Base-by-base conservation (phyloP, 1,140 invertebrate species). In the Micrasema minimum region DNA sequence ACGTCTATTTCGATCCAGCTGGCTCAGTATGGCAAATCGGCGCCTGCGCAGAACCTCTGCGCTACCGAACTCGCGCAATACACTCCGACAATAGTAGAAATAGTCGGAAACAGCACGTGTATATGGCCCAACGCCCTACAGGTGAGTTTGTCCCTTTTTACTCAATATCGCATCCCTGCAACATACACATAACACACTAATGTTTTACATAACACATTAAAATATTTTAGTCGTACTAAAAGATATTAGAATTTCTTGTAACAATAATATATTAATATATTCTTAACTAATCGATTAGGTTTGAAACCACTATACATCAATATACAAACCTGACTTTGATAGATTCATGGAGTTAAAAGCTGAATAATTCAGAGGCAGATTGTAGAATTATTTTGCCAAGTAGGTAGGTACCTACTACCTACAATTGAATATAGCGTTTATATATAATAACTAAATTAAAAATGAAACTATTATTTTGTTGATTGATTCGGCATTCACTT, bases 1-100 rank as follows among this genome's bases (percentile, higher is more conserved):
- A 97, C 95, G 2, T 91, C 92, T 68, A 95, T 97, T 75, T 92
- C 90, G 68, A 92, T 97, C 66, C 91, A 95, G 78, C 85, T 95
- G 72, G 93, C 93, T 4, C 83, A 85, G 74, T 85, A 85, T 62
- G 82, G 83, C 12, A 80, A 81, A 0, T 81, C 82, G 0, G 79
- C 79, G 4, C 78, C 81, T 0, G 79, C 82, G 22, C 80, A 84
- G 77, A 78, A 80, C 75, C 31, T 78, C 2, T 90, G 90, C 71
- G 95, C 96, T 76, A 91, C 96, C 50, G 91, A 95, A 73, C 85
- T 95, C 73, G 83, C 85, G 41, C 86, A 87, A 74, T 88, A 87
- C 74, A 83, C 83, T 46, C 84, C 83, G 0, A 83, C 84, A 0
- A 83, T 82, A 14, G 83, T 85, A 1, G 80, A 85, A 61, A 80